Base-by-base conservation (phyloP, 2,113 vertebrate species). In the Nannobrachium achirus region DNA sequence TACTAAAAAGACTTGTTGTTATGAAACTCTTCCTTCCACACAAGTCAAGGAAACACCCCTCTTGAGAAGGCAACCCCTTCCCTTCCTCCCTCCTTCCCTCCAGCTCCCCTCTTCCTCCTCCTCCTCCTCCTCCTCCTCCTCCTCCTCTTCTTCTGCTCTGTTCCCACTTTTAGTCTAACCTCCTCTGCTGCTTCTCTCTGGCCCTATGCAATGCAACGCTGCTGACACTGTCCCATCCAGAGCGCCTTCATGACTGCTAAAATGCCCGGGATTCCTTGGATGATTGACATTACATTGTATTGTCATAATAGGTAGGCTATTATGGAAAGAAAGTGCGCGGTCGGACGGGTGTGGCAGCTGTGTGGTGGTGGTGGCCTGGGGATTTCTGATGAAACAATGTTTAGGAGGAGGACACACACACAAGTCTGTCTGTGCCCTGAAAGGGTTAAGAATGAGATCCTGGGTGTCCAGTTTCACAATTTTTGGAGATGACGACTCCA, bases 401-500 rank as follows among this genome's bases (percentile, higher is more conserved):
- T 55, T 40, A 56, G 57, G 52, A n/a, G n/a, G n/a, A n/a, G n/a
- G n/a, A n/a, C n/a, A n/a, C n/a, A n/a, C n/a, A 41, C 25, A 33
- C 25, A 33, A 33, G 3, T 3, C 3, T 33, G 25, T 33, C 33
- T 61, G 75, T 69, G 50, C 46, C 63, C 0, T 11, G 61, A 70
- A 89, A 78, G 83, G 75, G 86, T 88, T 84, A 89, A 65, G 72
- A 79, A 72, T 40, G 46, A 72, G 44, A 57, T 63, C 1, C 40
- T 38, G 9, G 84, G 90, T 89, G 81, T 91, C 89, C 71, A 8
- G 56, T 91, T 91, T 86, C 90, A 87, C 78, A 82, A 86, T 87
- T 83, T 87, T 81, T 52, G 63, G 65, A 68, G 82, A 86, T 88
- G 87, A 90, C 83, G 82, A 79, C 80, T 79, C 6, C 16, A 70